Conservation (phyloP, 2,888 invertebrate species). For the Ennomos quercinarius region DNA sequence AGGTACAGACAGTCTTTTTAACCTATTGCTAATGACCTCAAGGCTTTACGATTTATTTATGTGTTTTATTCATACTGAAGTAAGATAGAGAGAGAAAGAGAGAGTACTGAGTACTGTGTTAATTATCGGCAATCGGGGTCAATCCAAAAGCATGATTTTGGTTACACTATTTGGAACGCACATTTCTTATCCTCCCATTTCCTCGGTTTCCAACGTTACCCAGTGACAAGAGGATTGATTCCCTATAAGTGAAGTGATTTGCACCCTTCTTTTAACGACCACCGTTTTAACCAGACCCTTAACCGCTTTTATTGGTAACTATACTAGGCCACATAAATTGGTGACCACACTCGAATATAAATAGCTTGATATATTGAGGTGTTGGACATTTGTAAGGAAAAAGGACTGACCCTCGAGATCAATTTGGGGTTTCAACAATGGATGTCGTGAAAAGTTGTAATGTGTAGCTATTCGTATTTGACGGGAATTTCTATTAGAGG, state of each 20-base stretch:
- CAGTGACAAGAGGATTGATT: conserved; percentile 57
- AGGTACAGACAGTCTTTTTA: too few species aligned
- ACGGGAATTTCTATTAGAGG: background rate
- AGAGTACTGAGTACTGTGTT: too few species aligned
- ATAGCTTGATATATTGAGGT: conserved; percentile 43
- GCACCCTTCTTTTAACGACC: too few species aligned
- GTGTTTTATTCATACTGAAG: too few species aligned
- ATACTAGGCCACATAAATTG: conserved; percentile 26
- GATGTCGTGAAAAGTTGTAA: conserved; percentile 34
- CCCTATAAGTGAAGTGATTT: conserved; percentile 41
- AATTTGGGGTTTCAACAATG: conserved; percentile 43
- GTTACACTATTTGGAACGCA: conserved; percentile 7
- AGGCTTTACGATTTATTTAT: too few species aligned
- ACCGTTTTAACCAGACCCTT: background rate
- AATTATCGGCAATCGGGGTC: background rate
- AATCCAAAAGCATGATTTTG: conserved; percentile 11
- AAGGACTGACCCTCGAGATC: conserved; percentile 41
- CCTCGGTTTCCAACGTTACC: conserved; percentile 47
- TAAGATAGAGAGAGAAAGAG: too few species aligned
- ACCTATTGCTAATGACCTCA: too few species aligned
- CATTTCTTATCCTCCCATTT: conserved; percentile 32
- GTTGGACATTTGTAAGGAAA: conserved; percentile 41
- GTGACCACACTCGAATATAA: conserved; percentile 42
- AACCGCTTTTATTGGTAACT: conserved; percentile 35
- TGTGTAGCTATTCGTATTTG: conserved; percentile 17